Base-by-base conservation (phyloP, 2,888 invertebrate genomes). In the Odontomyia ornata region DNA sequence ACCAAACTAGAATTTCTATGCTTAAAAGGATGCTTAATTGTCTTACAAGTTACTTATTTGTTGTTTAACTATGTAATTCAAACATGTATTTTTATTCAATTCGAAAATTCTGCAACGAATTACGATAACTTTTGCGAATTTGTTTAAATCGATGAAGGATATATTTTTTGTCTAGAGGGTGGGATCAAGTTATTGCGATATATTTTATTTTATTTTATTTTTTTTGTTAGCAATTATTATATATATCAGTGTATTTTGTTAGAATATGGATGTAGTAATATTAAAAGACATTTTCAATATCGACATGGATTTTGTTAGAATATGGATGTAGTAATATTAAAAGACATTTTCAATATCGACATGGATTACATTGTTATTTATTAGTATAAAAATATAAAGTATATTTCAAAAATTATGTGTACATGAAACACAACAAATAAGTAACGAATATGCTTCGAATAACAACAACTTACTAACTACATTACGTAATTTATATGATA, bases 401-500 rank as follows among this genome's bases (percentile, higher is more conserved):
- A 67, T 64, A 64, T 30, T 64, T 64, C 60, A 69, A 69, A 65
- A 36, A 18, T 21, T 11, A 7, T 36, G 18, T 65, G 27, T 47
- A 47, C 23, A n/a, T 11, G 23, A 36, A 60, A 73, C 27, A 73
- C 73, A 73, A 73, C 73, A 73, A 73, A 73, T 73, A 73, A 73
- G 73, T 73, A 73, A 57, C 30, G 57, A 15, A 36, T 18, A 57
- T 23, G 57, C 23, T n/a, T 69, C 52, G 11, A 64, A 23, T 64
- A 75, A 75, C 46, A 75, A 75, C 62, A 75, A 64, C 75, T 75
- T 75, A 64, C 75, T 27, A 64, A 21, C 64, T 73, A 73, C 46
- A 56, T 21, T 9, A 36, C n/a, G 21, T 60, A 60, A 23, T 47
- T 13, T 60, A 9, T 25, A 60, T n/a, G n/a, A n/a, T n/a, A 60